These are phyloP conservation scores for Rotaria magnacalcarata DNA, from an alignment of 2,888 invertebrate genomes.

Conservation along the genomic window DNA sequence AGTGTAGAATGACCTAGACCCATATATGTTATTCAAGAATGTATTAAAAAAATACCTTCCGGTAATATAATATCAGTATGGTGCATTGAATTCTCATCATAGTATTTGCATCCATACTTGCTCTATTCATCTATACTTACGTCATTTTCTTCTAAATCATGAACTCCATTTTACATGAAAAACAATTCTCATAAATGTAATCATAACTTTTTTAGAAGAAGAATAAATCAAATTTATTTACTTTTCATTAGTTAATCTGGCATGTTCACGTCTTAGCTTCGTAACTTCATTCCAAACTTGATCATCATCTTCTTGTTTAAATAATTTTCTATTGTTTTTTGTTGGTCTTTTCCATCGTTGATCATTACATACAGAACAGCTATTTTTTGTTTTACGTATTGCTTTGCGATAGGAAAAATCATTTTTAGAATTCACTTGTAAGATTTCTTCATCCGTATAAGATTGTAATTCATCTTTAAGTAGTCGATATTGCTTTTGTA, in stretches of 20 bases:
- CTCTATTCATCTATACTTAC: too few species aligned
- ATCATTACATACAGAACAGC: conserved; percentile 30
- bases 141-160: too few species aligned
- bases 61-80: too few species aligned
- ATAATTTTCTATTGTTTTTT: neutral
- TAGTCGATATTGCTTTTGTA: conserved; percentile 26
- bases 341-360: neutral
- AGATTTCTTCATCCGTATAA: conserved; percentile 2
- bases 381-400: neutral
- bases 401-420: neutral
- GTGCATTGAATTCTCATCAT: too few species aligned
- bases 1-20: too few species aligned
- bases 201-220: too few species aligned
- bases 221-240: neutral
- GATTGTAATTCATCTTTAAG: conserved; percentile 30
- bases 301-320: conserved; percentile 34
- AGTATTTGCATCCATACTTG: too few species aligned
- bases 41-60: too few species aligned
- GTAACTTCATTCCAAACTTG: conserved; percentile 23
- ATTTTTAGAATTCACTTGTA: neutral
- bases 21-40: too few species aligned
- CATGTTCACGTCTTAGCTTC: neutral
- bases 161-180: too few species aligned
- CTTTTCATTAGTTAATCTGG: neutral
- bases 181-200: too few species aligned